Evolutionary conservation across 2,113 vertebrate genomes (phyloP).

Genomic region (Chloropsis cyanopogon): DNA sequence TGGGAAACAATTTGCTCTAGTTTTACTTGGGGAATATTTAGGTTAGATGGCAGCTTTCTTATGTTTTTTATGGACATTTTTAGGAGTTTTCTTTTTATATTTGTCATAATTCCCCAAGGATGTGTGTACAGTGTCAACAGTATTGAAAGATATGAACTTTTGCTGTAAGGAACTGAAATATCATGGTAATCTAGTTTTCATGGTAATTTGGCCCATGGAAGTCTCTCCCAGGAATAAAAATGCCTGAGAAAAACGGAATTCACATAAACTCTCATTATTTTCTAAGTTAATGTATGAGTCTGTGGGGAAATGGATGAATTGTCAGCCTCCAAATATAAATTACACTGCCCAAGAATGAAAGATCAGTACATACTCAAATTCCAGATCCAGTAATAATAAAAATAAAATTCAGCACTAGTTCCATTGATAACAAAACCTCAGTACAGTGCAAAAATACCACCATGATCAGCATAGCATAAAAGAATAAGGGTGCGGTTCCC

Average conservation of each 20-base stretch:
- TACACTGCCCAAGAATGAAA: background rate
- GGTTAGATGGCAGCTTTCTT: background rate
- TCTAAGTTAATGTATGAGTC: background rate
- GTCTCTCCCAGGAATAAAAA: conserved; percentile 55
- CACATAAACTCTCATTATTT: conserved; percentile 38
- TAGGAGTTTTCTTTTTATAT: conserved; percentile 6
- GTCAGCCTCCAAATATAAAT: conserved; percentile 33
- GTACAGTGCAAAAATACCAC: background rate
- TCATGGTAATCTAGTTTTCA: conserved; percentile 25
- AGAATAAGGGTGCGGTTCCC: conserved; percentile 20
- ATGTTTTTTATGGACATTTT: background rate
- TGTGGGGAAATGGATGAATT: conserved; percentile 13
- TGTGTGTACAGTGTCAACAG: background rate
- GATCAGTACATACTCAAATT: background rate
- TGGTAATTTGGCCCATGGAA: conserved; percentile 25
- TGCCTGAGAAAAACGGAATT: conserved; percentile 53
- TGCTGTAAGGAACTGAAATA: conserved; percentile 20
- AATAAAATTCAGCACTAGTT: background rate
- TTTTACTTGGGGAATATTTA: background rate
- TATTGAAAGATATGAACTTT: conserved; percentile 26
- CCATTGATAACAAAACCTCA: conserved; percentile 19
- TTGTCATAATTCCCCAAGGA: conserved; percentile 40
- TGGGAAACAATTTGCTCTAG: background rate
- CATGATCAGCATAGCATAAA: background rate
- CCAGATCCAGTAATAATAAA: conserved; percentile 42